Evolutionary conservation across 35 echinoderm and acorn worm genomes (phyloP).

Genomic region (Ophioderma brevispina): DNA sequence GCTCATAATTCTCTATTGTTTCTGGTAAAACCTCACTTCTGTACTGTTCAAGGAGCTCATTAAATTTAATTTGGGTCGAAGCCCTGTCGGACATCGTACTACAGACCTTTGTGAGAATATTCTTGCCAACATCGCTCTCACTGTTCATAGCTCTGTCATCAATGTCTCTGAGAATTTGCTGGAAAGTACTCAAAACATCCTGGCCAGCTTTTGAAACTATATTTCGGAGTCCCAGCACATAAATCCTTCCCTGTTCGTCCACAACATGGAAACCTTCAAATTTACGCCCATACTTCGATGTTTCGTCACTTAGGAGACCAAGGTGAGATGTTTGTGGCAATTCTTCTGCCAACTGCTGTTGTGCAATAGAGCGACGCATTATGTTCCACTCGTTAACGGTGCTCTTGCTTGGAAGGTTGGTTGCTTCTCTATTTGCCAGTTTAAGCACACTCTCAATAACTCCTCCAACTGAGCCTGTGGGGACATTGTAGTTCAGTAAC

Average conservation of each 20-base stretch:
- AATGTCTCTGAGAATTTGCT: constrained; percentile 43
- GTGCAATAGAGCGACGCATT: background rate
- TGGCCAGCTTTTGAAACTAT: constrained; percentile 33
- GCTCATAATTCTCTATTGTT: background rate
- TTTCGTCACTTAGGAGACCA: no score
- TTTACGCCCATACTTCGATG: constrained; percentile 30
- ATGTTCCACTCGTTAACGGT: constrained; percentile 13
- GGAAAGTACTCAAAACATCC: constrained; percentile 24
- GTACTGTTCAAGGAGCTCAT: background rate
- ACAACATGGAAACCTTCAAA: constrained; percentile 26
- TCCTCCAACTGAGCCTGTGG: background rate
- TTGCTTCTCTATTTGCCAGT: background rate
- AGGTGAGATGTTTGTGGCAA: background rate
- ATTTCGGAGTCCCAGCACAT: constrained; percentile 27
- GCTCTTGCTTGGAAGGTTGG: background rate
- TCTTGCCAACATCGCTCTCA: no score
- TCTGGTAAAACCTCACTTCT: background rate
- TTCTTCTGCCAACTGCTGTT: constrained; percentile 29
- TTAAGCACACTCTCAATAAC: background rate
- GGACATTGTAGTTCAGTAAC: constrained; percentile 29
- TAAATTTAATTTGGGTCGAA: background rate
- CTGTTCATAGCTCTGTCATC: no score
- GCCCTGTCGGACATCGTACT: background rate
- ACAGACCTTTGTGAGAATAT: no score
- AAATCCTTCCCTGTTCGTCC: background rate